Conservation (phyloP, 2,888 invertebrate genomes). For the Cataglyphis albicans region DNA sequence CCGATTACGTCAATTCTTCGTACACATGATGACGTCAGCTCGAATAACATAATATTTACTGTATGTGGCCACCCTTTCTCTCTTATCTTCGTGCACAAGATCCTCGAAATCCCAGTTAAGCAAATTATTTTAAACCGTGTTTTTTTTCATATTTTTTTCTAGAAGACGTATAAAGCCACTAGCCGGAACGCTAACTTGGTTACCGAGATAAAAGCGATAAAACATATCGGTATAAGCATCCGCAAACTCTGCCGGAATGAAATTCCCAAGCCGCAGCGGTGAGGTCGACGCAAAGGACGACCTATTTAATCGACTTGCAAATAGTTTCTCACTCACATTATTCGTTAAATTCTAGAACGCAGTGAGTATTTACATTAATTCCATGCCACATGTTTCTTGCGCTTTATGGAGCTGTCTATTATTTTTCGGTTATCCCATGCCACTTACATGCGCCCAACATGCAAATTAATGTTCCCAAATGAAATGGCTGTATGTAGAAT, state of each 20-base stretch:
- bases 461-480: neutral
- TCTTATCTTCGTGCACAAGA: constrained; percentile 22
- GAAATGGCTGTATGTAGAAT: neutral
- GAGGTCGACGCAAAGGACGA: constrained; percentile 5
- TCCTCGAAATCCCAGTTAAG: constrained; percentile 17
- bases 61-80: neutral
- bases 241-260: constrained; percentile 44
- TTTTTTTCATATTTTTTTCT: neutral
- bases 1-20: neutral
- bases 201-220: constrained; percentile 43
- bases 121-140: constrained; percentile 32
- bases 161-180: constrained; percentile 10
- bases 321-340: neutral
- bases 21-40: neutral
- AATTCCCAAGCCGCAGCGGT: constrained; percentile 28
- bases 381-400: neutral
- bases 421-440: neutral
- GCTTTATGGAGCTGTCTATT: neutral
- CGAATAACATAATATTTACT: constrained; percentile 12
- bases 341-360: neutral
- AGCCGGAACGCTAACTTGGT: constrained; percentile 3
- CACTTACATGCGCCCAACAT: neutral
- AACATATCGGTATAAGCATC: constrained; percentile 37
- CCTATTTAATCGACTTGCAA: constrained; percentile 17
- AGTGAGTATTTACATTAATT: neutral